Base-by-base conservation (phyloP, 2,113 vertebrate species). In the Caretta caretta region DNA sequence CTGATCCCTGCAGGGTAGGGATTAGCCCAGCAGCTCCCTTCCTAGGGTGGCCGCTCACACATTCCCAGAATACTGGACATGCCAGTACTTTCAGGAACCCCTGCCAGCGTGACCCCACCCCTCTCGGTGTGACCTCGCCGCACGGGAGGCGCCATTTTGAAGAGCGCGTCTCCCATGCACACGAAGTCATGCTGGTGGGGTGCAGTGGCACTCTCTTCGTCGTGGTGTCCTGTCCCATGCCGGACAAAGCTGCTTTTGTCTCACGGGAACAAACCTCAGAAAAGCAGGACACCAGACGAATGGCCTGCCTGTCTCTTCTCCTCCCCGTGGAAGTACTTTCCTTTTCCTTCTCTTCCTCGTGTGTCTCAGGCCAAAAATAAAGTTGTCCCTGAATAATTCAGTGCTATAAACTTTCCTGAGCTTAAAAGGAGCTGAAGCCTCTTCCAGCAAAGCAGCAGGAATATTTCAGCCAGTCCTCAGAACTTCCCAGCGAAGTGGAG, bases 381-480 rank as follows among this genome's bases (percentile, higher is more conserved):
- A 96, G 54, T 76, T 94, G 27, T 59, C 48, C 10, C 75, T 95
- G 88, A 97, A 96, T 97, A 94, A 97, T 97, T 97, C 54, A 97
- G 87, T 35, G 10, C 1, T 6, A 38, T 96, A 86, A 97, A 96
- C 94, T 94, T 97, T 83, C 29, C 88, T 86, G 92, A 86, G 88
- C 89, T 95, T 94, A 96, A 96, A 95, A 96, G 93, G 96, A 96
- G 54, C 14, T 78, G 51, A 76, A 93, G 78, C 80, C 83, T 96
- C 88, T 35, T 54, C 49, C 48, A 10, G 85, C 0, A 3, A 96
- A 89, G 86, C 75, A 51, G 84, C 89, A 95, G 92, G 93, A 97
- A 95, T 97, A 94, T 97, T 97, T 97, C 90, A 97, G 69, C 27
- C 76, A 56, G 91, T 83, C 85, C 69, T 75, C 10, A 25, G 69